These are phyloP conservation scores for Maniola jurtina DNA, from an alignment of 1,140 invertebrate genomes.

Conservation along the genomic window DNA sequence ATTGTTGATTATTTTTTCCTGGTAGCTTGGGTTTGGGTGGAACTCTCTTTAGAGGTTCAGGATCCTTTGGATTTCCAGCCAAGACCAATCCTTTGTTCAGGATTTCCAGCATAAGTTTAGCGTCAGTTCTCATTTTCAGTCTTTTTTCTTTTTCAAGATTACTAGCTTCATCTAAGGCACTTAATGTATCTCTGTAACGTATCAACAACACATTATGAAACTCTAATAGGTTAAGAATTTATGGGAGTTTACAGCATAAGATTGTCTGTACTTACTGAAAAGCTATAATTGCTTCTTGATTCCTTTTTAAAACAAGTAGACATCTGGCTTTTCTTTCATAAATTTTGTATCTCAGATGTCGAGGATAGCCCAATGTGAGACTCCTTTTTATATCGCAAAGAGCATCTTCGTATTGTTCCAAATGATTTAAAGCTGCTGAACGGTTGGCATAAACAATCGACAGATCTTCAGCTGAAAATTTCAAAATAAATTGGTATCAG, in stretches of 20 bases:
- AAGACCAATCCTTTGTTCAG: conserved; percentile 80
- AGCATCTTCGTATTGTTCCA: conserved; percentile 84
- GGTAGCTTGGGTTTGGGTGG: conserved; percentile 64
- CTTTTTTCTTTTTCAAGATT: conserved; percentile 83
- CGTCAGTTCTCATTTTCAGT: conserved; percentile 83
- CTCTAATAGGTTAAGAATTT: too few relatives aligned
- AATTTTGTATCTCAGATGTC: conserved; percentile 87
- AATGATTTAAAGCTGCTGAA: conserved; percentile 91
- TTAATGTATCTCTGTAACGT: conserved; percentile 79
- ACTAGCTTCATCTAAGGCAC: conserved; percentile 81
- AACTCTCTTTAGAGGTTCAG: conserved; percentile 52
- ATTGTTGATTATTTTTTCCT: conserved; percentile 75
- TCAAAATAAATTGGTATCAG: neutral
- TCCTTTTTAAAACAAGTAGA: conserved; percentile 85
- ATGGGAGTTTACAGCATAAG: too few relatives aligned
- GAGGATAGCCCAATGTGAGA: conserved; percentile 85
- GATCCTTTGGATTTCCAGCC: conserved; percentile 63
- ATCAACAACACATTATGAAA: too few relatives aligned
- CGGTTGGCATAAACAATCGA: conserved; percentile 91
- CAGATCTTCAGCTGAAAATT: conserved; percentile 80
- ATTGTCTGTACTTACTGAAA: conserved; percentile 78
- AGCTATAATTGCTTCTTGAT: conserved; percentile 83
- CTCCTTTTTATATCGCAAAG: conserved; percentile 86
- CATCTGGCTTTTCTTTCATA: conserved; percentile 88
- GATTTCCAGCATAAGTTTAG: conserved; percentile 86